Evolutionary conservation across 1,140 invertebrate species (phyloP).

Genomic region (Ips typographus): DNA sequence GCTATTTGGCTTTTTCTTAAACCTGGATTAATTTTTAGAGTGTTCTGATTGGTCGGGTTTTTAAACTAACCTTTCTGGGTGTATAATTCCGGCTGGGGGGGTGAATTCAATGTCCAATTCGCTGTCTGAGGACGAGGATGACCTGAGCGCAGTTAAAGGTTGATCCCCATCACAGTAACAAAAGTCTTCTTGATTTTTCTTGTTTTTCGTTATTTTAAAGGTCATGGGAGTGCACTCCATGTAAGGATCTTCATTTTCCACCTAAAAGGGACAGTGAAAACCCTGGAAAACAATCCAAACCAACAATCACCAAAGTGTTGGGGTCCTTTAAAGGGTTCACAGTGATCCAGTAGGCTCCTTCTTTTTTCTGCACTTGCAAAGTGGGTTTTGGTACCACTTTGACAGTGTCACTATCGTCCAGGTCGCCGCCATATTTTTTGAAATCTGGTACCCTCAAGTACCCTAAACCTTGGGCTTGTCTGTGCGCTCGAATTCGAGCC

Average conservation of each 20-base stretch:
- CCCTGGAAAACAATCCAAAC: neutral
- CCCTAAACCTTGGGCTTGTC: slow-evolving; percentile 48
- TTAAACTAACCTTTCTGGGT: slow-evolving; percentile 37
- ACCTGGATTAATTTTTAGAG: slow-evolving; percentile 4
- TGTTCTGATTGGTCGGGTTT: no score
- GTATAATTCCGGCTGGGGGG: slow-evolving; percentile 49
- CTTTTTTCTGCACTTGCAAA: slow-evolving; percentile 58
- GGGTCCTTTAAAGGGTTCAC: slow-evolving; percentile 60
- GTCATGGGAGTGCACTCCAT: slow-evolving; percentile 60
- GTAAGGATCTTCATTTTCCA: slow-evolving; percentile 58
- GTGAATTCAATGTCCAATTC: slow-evolving; percentile 52
- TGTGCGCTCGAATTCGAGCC: slow-evolving; percentile 54
- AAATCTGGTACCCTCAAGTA: slow-evolving; percentile 40
- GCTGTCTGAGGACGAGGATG: slow-evolving; percentile 40
- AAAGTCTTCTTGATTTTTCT: slow-evolving; percentile 38
- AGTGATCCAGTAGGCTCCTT: slow-evolving; percentile 58
- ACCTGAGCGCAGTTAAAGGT: neutral
- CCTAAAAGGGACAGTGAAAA: slow-evolving; percentile 6
- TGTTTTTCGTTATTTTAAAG: slow-evolving; percentile 60
- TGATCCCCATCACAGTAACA: slow-evolving; percentile 39
- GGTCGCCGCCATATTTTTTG: slow-evolving; percentile 21
- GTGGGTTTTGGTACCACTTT: slow-evolving; percentile 57
- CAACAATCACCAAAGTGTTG: slow-evolving; percentile 47
- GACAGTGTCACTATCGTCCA: slow-evolving; percentile 35
- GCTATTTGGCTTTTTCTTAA: slow-evolving; percentile 45